These are phyloP conservation scores for Trichomalopsis sarcophagae DNA, from an alignment of 1,140 invertebrate species.

Conservation along the genomic window DNA sequence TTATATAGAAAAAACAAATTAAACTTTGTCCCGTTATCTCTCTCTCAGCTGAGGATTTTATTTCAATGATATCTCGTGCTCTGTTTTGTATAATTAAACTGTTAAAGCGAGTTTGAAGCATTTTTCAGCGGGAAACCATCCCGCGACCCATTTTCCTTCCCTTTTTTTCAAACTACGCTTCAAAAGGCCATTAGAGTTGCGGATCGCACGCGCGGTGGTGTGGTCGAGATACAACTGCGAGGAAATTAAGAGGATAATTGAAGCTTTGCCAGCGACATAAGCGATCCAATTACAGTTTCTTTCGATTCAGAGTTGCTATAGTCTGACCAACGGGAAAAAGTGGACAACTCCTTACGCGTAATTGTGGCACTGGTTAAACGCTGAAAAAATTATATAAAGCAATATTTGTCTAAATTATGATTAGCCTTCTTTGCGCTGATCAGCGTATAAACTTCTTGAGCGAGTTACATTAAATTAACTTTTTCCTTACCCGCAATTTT, in stretches of 20 bases:
- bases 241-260: constrained; percentile 23
- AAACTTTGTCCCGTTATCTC: neutral
- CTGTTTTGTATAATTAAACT: neutral
- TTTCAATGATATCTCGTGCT: neutral
- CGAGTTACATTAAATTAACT: neutral
- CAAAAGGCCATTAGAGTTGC: neutral
- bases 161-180: neutral
- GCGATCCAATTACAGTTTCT: neutral
- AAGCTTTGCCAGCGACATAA: constrained; percentile 23
- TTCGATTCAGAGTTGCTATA: neutral
- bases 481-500: neutral
- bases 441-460: neutral
- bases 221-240: neutral
- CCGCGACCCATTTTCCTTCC: neutral
- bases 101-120: neutral
- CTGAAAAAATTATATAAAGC: neutral
- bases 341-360: neutral
- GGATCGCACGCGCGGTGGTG: neutral
- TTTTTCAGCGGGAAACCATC: neutral
- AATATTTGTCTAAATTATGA: neutral
- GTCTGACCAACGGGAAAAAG: neutral
- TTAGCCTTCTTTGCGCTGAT: neutral
- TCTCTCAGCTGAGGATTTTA: neutral
- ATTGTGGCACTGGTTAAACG: neutral
- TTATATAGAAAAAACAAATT: neutral